These are phyloP conservation scores for Thamnophis elegans DNA, from an alignment of 2,797 vertebrate genomes.

Conservation along the genomic window DNA sequence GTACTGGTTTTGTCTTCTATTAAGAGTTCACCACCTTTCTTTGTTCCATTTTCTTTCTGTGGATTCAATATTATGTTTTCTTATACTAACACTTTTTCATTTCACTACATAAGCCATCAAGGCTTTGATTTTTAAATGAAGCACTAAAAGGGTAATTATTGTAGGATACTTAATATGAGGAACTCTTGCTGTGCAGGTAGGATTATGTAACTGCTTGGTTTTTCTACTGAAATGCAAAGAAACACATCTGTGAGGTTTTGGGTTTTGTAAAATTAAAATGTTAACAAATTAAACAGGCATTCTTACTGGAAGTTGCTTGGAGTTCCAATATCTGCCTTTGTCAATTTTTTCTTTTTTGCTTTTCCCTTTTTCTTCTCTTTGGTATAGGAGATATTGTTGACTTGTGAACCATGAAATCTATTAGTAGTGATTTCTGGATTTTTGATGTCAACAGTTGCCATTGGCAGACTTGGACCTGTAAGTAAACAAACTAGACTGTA, in stretches of 20 bases:
- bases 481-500: conserved; percentile 40
- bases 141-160: not conserved
- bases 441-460: conserved; percentile 98
- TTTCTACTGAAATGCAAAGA: not conserved
- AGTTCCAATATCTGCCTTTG: conserved; percentile 97
- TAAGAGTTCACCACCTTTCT: not conserved
- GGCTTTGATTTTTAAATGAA: not conserved
- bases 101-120: not conserved
- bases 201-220: not conserved
- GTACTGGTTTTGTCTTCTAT: not conserved
- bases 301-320: conserved; percentile 98
- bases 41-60: not conserved
- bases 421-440: conserved; percentile 96
- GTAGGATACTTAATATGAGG: not conserved
- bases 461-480: conserved; percentile 88
- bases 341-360: conserved; percentile 92
- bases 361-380: conserved; percentile 95
- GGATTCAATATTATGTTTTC: not conserved
- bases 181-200: not conserved
- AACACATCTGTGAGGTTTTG: not conserved
- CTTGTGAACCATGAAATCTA: conserved; percentile 86
- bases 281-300: not conserved
- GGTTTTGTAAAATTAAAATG: not conserved
- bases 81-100: not conserved
- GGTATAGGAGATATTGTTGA: conserved; percentile 90